Evolutionary conservation across 2,113 vertebrate species (phyloP).

Genomic region (Zootoca vivipara): DNA sequence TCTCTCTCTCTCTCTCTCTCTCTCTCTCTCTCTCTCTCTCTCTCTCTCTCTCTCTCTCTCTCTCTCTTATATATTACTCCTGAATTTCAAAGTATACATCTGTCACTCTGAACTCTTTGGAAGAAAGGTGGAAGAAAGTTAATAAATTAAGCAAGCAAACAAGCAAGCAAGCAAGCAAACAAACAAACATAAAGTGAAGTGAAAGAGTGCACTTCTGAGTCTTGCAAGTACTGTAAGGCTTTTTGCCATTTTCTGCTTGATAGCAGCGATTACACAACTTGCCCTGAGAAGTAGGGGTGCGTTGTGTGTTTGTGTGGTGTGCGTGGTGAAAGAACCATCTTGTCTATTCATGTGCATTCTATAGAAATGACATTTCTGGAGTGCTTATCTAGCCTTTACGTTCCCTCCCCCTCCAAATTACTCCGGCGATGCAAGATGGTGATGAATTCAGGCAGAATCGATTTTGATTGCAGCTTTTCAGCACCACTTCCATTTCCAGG

Average conservation of each 20-base stretch:
- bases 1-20: not conserved
- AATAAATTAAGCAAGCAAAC: too few relatives aligned
- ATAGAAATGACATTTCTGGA: not conserved
- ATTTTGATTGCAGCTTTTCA: constrained; percentile 49
- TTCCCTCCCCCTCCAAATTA: constrained; percentile 3
- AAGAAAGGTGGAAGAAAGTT: too few relatives aligned
- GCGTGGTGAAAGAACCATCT: too few relatives aligned
- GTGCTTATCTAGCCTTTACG: not conserved
- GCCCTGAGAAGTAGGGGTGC: not conserved
- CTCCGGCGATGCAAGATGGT: constrained; percentile 31
- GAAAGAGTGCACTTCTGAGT: not conserved
- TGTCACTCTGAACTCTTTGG: too few relatives aligned
- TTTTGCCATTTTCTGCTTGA: not conserved
- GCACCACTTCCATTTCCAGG: constrained; percentile 42
- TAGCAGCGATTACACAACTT: not conserved
- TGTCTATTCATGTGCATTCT: not conserved
- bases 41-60: not conserved
- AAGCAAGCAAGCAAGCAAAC: too few relatives aligned
- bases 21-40: not conserved
- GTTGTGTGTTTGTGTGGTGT: too few relatives aligned
- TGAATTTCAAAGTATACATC: not conserved
- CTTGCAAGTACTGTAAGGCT: not conserved
- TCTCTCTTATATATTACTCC: too few relatives aligned
- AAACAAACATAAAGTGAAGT: not conserved
- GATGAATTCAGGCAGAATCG: constrained; percentile 37